Evolutionary conservation across 2,888 invertebrate species (phyloP).

Genomic region (Metacarcinus magister): DNA sequence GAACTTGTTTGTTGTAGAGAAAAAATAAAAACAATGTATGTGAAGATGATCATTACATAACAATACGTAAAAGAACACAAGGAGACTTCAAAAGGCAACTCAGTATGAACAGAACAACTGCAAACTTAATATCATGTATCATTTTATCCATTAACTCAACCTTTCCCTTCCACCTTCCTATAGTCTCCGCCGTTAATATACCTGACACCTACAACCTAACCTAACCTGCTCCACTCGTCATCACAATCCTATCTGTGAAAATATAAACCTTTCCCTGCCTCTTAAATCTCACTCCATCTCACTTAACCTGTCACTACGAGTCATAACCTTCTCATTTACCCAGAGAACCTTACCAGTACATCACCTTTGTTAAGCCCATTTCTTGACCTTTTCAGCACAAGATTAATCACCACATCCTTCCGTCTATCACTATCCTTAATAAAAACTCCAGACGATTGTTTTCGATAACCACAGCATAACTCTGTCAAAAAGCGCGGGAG

Average conservation of each 20-base stretch:
- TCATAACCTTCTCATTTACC: too few species aligned
- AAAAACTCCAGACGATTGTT: background rate
- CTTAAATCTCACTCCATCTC: background rate
- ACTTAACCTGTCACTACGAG: too few species aligned
- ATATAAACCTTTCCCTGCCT: background rate
- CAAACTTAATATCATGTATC: background rate
- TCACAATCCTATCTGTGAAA: background rate
- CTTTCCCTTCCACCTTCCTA: background rate
- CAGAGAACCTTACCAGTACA: background rate
- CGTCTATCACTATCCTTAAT: background rate
- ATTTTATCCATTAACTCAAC: background rate
- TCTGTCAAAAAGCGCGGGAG: background rate
- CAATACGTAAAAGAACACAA: background rate
- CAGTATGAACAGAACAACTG: background rate
- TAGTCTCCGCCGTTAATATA: background rate
- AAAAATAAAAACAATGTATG: background rate
- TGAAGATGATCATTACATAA: background rate
- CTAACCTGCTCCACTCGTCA: background rate
- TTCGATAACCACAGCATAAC: background rate
- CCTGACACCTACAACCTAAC: background rate
- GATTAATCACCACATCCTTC: background rate
- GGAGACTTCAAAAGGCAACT: background rate
- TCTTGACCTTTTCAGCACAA: background rate
- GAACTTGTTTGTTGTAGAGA: background rate
- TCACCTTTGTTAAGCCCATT: background rate